phyloP scores from a whole-genome alignment of 2,113 vertebrate genomes.

The Lutjanus erythropterus region DNA sequence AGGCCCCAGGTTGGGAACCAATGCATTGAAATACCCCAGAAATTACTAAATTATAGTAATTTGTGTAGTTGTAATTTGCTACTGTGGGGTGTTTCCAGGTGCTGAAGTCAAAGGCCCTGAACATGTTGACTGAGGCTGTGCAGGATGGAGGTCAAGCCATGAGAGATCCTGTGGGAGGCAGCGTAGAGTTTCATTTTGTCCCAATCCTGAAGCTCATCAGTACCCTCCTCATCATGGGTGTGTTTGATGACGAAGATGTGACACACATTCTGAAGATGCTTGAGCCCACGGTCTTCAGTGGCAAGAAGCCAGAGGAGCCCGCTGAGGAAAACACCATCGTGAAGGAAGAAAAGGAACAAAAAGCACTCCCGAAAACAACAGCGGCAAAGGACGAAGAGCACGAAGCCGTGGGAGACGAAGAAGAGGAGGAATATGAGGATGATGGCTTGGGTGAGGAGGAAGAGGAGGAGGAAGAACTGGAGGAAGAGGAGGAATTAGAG shows the following conservation, averaged over 20 bases:
- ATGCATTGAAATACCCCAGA: too few relatives aligned
- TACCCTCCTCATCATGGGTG: constrained; percentile 93
- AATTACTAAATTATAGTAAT: too few relatives aligned
- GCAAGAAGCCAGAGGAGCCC: constrained; percentile 73
- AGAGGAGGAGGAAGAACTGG: constrained; percentile 71
- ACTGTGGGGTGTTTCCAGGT: constrained; percentile 81
- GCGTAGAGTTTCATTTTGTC: constrained; percentile 95
- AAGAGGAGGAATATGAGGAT: constrained; percentile 63
- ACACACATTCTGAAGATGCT: constrained; percentile 90
- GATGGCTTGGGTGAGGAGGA: constrained; percentile 79
- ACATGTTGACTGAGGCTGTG: constrained; percentile 94
- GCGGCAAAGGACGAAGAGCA: constrained; percentile 71
- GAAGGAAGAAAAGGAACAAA: constrained; percentile 68
- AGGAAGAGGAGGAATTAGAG: constrained; percentile 75
- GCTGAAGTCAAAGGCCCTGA: constrained; percentile 88
- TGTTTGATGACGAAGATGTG: constrained; percentile 90
- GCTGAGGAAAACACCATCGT: constrained; percentile 58
- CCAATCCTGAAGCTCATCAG: constrained; percentile 95
- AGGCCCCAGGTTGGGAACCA: too few relatives aligned
- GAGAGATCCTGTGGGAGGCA: constrained; percentile 95
- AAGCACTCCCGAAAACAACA: constrained; percentile 55
- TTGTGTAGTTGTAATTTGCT: too few relatives aligned
- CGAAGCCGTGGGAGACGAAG: constrained; percentile 51
- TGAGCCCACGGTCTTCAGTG: constrained; percentile 91
- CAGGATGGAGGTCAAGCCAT: constrained; percentile 92